These are phyloP conservation scores for Eristalis intricaria DNA, from an alignment of 2,888 invertebrate species.

Conservation along the genomic window DNA sequence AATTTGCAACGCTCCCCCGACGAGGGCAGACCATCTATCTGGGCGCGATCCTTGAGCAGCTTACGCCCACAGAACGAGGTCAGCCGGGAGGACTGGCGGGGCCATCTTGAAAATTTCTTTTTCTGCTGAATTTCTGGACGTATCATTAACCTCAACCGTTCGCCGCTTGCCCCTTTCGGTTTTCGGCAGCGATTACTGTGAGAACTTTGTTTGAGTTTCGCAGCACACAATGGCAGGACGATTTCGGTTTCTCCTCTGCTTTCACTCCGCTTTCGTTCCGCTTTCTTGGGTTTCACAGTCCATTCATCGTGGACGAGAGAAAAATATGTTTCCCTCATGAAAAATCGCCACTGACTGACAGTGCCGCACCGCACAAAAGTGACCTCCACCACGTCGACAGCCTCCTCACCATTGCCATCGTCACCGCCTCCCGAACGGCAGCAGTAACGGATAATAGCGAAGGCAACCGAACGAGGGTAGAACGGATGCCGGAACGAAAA, in stretches of 20 bases:
- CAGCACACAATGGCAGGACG: constrained; percentile 6
- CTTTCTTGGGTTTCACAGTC: constrained; percentile 1
- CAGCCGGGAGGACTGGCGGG: not conserved
- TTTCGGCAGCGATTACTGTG: constrained; percentile 6
- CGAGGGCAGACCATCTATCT: not conserved
- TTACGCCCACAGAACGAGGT: not conserved
- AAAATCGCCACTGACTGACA: constrained; percentile 56
- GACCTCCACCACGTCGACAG: not conserved
- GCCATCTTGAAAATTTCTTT: not conserved
- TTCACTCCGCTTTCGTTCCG: not conserved
- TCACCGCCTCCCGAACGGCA: not conserved
- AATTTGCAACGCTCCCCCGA: not conserved
- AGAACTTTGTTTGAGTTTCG: constrained; percentile 22
- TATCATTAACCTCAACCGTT: not conserved
- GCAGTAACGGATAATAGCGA: constrained; percentile 15
- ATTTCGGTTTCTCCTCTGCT: not conserved
- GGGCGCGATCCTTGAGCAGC: not conserved
- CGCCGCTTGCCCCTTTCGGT: not conserved
- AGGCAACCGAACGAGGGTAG: not conserved
- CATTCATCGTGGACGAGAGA: constrained; percentile 6
- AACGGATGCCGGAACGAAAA: not conserved
- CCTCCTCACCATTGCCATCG: not conserved
- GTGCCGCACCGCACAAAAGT: constrained; percentile 7
- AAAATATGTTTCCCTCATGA: constrained; percentile 3
- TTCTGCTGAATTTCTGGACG: not conserved